Evolutionary conservation across 2,113 vertebrate genomes (phyloP), one percentile per base, ranked within the genome.

Genomic region (Morone chrysops): DNA sequence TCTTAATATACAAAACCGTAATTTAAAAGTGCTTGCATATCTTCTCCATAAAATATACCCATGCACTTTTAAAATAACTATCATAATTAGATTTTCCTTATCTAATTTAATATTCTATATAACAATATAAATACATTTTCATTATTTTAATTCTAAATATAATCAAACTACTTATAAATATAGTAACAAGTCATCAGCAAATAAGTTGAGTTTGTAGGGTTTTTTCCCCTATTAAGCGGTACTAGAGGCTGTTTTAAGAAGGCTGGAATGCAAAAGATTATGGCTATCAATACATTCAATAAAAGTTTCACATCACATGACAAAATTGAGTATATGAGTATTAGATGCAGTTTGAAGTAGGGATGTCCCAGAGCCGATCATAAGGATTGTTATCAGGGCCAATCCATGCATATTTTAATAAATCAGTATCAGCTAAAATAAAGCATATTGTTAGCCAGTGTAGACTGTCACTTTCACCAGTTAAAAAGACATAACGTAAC

Each of bases 181-280:
- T 0, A 86, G 57, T 38, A 78, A 57, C 38, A 78, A 18, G 74
- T 78, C 80, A 68, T 86, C 73, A 70, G 81, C 78, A 38, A 81
- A 89, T 71, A 63, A 53, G 22, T 9, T 66, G 51, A 72, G 51
- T 62, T 67, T 78, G 1, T 31, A 48, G 18, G 8, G 6, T 70
- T 17, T 65, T 10, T 45, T 43, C 31, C 31, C 8, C 12, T 22
- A 22, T 70, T n/a, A 54, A 54, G 47, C 3, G 45, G 47, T 1
- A 53, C 18, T 53, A 25, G 6, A 8, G 5, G 51, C 20, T 70
- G 6, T 56, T 62, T 84, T 47, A 56, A 38, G 16, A 63, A 70
- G 48, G 41, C 4, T 2, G 38, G 31, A n/a, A 25, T 68, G 6
- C 13, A 41, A 45, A 57, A 51, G 25, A 54, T 31, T 31, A 31